These are phyloP conservation scores for Lasioglossum calceatum DNA, from an alignment of 2,888 invertebrate genomes.

Conservation along the genomic window DNA sequence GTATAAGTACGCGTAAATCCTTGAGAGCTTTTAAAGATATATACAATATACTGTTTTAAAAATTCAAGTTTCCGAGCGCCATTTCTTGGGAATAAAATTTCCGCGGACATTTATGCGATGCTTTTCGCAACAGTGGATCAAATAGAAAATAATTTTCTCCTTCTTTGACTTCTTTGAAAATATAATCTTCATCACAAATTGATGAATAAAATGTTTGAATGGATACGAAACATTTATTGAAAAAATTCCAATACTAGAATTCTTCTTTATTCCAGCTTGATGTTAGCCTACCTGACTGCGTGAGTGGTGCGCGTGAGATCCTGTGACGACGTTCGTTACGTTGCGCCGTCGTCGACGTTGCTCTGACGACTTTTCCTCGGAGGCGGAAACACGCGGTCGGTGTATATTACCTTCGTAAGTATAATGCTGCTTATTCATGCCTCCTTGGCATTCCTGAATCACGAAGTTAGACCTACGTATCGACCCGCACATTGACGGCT, in stretches of 20 bases:
- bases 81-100: neutral
- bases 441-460: constrained; percentile 55
- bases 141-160: neutral
- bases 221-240: too few species aligned
- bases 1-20: neutral
- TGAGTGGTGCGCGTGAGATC: neutral
- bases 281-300: too few species aligned
- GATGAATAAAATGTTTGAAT: too few species aligned
- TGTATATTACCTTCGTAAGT: constrained; percentile 60
- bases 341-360: constrained; percentile 2
- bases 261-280: neutral
- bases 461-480: constrained; percentile 12
- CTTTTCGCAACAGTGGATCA: neutral
- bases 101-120: neutral
- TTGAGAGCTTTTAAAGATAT: neutral
- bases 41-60: neutral
- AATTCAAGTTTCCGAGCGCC: neutral
- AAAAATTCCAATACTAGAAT: too few species aligned
- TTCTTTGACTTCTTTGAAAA: neutral
- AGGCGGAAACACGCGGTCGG: constrained; percentile 50
- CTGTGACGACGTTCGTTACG: constrained; percentile 17
- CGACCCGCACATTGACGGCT: neutral
- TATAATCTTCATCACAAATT: too few species aligned
- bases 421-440: constrained; percentile 68
- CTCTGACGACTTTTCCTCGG: constrained; percentile 40